Conservation (phyloP, 2,888 invertebrate genomes). For the Parnassius apollo region DNA sequence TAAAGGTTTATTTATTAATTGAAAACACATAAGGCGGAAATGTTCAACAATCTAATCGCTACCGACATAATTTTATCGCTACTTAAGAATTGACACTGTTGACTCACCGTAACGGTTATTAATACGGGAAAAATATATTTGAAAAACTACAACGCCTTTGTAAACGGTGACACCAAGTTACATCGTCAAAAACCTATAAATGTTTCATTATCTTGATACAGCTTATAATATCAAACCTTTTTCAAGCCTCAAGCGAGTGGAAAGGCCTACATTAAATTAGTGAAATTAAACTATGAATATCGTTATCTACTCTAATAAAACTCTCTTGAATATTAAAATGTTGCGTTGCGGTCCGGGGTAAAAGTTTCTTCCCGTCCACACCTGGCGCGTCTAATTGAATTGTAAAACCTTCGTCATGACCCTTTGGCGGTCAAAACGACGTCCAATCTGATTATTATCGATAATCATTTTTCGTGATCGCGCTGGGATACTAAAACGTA, state of each 20-base stretch:
- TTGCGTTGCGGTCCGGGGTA: conserved; percentile 48
- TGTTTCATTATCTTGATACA: conserved; percentile 35
- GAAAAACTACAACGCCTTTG: conserved; percentile 8
- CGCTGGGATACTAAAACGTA: conserved; percentile 50
- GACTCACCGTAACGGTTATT: conserved; percentile 15
- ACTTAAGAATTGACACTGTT: conserved; percentile 12
- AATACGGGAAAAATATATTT: conserved; percentile 1
- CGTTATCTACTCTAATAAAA: conserved; percentile 53
- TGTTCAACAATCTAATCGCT: conserved; percentile 14
- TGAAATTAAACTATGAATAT: conserved; percentile 56
- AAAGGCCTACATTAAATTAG: conserved; percentile 41
- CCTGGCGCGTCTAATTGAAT: conserved; percentile 77
- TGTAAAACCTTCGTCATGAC: conserved; percentile 75
- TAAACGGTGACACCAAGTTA: conserved; percentile 14
- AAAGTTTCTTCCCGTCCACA: conserved; percentile 64
- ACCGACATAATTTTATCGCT: conserved; percentile 13
- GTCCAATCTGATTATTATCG: conserved; percentile 71
- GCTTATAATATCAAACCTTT: conserved; percentile 35
- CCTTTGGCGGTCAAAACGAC: conserved; percentile 72
- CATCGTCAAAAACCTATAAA: conserved; percentile 34
- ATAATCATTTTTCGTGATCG: conserved; percentile 62
- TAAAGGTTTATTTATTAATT: background rate
- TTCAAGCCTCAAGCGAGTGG: conserved; percentile 35
- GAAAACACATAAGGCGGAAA: conserved; percentile 5
- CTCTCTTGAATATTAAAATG: conserved; percentile 62